Evolutionary conservation across 64 coral and sea anemone species (phyloP).

Genomic region (Stichodactyla mertensii): DNA sequence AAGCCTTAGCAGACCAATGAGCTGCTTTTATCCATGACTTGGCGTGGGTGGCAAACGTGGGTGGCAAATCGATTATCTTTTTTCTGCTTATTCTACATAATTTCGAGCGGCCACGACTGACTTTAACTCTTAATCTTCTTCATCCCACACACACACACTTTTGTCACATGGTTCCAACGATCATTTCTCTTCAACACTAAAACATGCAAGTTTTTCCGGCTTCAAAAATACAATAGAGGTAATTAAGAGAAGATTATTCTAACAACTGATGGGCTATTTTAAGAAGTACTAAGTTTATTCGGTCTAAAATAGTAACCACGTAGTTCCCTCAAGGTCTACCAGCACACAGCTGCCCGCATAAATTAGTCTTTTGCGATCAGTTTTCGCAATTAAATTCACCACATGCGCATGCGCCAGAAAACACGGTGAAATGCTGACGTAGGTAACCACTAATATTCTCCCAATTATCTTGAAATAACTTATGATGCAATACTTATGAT

Average conservation of each 20-base stretch:
- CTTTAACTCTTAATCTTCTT: conserved; percentile 2
- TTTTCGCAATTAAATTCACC: background rate
- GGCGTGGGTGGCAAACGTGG: conserved; percentile 16
- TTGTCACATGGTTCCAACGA: background rate
- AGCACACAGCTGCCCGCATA: background rate
- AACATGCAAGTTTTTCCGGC: background rate
- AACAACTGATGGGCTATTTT: background rate
- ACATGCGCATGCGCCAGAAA: background rate
- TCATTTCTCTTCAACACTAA: too few relatives aligned
- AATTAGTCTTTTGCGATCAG: background rate
- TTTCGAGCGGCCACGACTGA: background rate
- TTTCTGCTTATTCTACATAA: conserved; percentile 16
- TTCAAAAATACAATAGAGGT: background rate
- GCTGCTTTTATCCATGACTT: background rate
- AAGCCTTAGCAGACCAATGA: background rate
- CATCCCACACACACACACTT: background rate
- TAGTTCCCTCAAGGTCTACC: background rate
- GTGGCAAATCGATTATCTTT: conserved; percentile 2
- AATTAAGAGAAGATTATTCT: background rate
- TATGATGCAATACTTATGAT: too few relatives aligned
- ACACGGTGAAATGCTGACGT: background rate
- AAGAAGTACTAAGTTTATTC: background rate
- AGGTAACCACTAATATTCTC: background rate
- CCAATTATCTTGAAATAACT: too few relatives aligned
- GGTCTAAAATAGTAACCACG: background rate